Evolutionary conservation across 2,888 invertebrate genomes (phyloP).

Genomic region (Parapristionchus giblindavisi): DNA sequence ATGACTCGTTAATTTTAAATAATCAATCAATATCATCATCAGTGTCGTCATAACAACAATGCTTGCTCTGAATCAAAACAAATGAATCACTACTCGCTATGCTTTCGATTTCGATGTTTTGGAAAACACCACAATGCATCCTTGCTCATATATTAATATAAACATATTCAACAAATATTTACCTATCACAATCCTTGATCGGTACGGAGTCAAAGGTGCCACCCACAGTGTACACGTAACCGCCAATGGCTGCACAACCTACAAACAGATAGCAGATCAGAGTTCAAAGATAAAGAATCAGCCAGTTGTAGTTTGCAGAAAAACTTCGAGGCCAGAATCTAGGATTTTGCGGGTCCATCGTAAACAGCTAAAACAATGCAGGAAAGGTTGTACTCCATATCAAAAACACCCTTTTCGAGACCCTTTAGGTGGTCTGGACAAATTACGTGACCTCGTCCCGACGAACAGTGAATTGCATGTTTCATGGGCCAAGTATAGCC

Average conservation of each 20-base stretch:
- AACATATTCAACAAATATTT: background rate
- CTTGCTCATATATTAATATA: background rate
- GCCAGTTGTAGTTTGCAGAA: background rate
- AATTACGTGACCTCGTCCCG: too few species aligned
- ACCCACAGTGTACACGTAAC: constrained; percentile 81
- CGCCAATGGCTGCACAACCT: constrained; percentile 78
- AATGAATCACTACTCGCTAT: too few species aligned
- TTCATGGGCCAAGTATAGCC: too few species aligned
- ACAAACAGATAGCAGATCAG: constrained; percentile 37
- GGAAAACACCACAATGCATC: background rate
- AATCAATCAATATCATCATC: background rate
- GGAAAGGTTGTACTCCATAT: too few species aligned
- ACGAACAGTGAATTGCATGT: too few species aligned
- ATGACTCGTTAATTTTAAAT: constrained; percentile 65
- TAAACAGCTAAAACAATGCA: background rate
- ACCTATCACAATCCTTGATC: constrained; percentile 37
- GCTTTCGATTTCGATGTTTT: background rate
- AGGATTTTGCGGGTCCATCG: background rate
- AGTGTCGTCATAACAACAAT: too few species aligned
- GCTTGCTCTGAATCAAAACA: too few species aligned
- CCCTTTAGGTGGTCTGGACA: too few species aligned
- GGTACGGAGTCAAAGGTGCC: constrained; percentile 80
- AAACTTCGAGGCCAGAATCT: background rate
- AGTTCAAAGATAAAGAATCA: background rate
- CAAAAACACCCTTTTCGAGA: too few species aligned